A percentile compares a stretch with the other conserved stretches of the same genome.
Evolutionary conservation across 2,888 invertebrate genomes (phyloP).

Genomic region (Altica lythri): DNA sequence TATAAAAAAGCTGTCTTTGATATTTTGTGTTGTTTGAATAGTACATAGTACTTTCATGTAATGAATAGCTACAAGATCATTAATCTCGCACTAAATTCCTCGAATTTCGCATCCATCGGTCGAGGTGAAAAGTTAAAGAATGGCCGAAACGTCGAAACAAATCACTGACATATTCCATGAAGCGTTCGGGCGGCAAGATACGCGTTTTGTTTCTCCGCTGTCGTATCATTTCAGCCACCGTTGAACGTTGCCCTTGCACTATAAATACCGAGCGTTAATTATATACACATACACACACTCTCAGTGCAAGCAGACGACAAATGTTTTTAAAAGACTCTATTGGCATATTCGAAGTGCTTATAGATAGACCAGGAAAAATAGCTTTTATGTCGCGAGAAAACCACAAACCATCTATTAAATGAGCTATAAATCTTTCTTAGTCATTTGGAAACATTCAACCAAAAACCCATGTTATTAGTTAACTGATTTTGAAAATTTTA

Average conservation of each 20-base stretch:
- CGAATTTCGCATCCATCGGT: slow-evolving; percentile 14
- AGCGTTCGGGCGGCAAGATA: no score
- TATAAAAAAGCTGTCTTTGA: no score
- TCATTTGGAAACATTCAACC: no score
- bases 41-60: no score
- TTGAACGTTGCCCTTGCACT: slow-evolving; percentile 56
- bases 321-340: slow-evolving; percentile 54
- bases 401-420: neutral
- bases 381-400: neutral
- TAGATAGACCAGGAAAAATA: slow-evolving; percentile 16
- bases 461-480: no score
- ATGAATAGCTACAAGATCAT: no score
- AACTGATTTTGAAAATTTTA: no score
- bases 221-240: slow-evolving; percentile 23
- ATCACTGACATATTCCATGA: slow-evolving; percentile 28
- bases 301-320: slow-evolving; percentile 53
- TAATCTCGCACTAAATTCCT: slow-evolving; percentile 14
- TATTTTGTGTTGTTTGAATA: no score
- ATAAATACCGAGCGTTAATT: slow-evolving; percentile 58
- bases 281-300: slow-evolving; percentile 43
- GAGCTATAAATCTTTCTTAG: no score
- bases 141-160: slow-evolving; percentile 21
- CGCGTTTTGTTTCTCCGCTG: slow-evolving; percentile 26
- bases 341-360: slow-evolving; percentile 47
- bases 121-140: slow-evolving; percentile 19